Evolutionary conservation across 2,888 invertebrate species (phyloP), one percentile per base, ranked within the genome.

Genomic region (Zaprionus lineosus): DNA sequence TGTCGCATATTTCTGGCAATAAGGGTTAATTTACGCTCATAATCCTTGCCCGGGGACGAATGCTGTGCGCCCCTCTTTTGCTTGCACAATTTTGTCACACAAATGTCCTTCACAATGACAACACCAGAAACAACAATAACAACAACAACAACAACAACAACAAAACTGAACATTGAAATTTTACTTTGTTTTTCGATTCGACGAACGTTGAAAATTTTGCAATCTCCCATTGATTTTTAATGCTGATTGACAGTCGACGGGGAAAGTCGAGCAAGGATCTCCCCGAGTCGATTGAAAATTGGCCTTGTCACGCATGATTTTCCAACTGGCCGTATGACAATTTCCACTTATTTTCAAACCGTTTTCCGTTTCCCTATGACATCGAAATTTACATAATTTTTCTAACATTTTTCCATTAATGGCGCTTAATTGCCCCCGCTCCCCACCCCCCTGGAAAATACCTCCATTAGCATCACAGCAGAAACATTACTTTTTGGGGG

Each of bases 11-110:
- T 84, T 78, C 78, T 69, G 71, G 74, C 84, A 84, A 84, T 82
- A 82, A 84, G 84, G 81, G 81, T 82, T 82, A 82, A 82, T 82
- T 84, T 82, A 76, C 84, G 76, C 84, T 82, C 74, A 84, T 84
- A 81, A 84, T 82, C 84, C 82, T 74, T 63, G 61, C 68, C 62
- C 61, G 34, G 43, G 55, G 60, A 55, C 48, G 41, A 7, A 29
- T 43, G 24, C 34, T 44, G 57, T 21, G 7, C 21, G 52, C n/a
- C n/a, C n/a, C n/a, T n/a, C 67, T 67, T 63, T 46, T 51, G 58
- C 71, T 71, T 69, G 56, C 73, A 68, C 76, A 70, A 73, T 70
- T 73, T 61, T 79, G 83, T 76, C 83, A 61, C 74, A 70, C 55
- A 59, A 51, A 59, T 69, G 67, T 74, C 67, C 69, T 69, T 29